These are phyloP conservation scores for Clusia tigrina DNA, from an alignment of 2,888 invertebrate genomes.

Conservation along the genomic window DNA sequence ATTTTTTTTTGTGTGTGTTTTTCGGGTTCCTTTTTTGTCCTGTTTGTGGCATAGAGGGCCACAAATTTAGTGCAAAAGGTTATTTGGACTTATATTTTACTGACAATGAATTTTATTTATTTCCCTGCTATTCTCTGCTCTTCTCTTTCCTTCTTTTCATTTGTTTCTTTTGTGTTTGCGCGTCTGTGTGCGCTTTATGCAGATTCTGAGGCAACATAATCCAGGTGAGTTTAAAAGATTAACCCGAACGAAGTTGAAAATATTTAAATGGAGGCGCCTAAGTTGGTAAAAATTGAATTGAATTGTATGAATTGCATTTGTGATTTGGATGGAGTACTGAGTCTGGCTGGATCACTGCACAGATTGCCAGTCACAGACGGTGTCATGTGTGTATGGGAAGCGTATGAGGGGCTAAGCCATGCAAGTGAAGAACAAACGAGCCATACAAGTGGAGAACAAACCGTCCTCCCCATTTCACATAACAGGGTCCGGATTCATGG, in stretches of 20 bases:
- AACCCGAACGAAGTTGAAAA: slow-evolving; percentile 6
- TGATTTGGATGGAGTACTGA: slow-evolving; percentile 4
- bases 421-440: too few species aligned
- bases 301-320: slow-evolving; percentile 9
- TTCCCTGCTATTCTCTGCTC: neutral
- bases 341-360: too few species aligned
- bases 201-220: slow-evolving; percentile 43
- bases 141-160: neutral
- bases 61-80: neutral
- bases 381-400: too few species aligned
- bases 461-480: too few species aligned
- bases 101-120: slow-evolving; percentile 28
- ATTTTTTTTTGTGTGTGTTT: neutral
- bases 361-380: too few species aligned
- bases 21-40: neutral
- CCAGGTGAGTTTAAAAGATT: slow-evolving; percentile 41
- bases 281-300: slow-evolving; percentile 18
- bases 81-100: slow-evolving; percentile 12
- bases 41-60: neutral
- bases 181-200: too few species aligned
- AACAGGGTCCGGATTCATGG: too few species aligned
- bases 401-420: too few species aligned
- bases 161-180: neutral
- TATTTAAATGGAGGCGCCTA: neutral
- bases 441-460: too few species aligned